These are phyloP conservation scores for Cepaea nemoralis DNA, from an alignment of 1,140 invertebrate species.

Conservation along the genomic window DNA sequence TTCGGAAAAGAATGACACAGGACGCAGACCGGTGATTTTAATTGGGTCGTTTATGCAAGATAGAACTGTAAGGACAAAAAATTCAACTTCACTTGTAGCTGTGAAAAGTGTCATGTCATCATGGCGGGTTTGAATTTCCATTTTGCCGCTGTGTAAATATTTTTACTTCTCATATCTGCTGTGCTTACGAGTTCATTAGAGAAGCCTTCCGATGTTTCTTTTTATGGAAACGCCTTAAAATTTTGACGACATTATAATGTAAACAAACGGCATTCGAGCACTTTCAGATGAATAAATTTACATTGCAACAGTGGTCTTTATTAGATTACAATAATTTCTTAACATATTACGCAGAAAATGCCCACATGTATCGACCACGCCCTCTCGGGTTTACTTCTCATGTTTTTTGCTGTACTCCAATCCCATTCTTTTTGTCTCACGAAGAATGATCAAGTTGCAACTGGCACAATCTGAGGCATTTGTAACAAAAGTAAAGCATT, in stretches of 20 bases:
- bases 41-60: conserved; percentile 6
- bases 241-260: neutral
- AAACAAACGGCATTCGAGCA: neutral
- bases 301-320: neutral
- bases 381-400: no score
- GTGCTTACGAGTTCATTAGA: conserved; percentile 26
- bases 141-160: conserved; percentile 32
- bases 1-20: neutral
- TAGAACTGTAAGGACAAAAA: neutral
- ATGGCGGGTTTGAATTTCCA: conserved; percentile 20
- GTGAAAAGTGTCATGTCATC: conserved; percentile 30
- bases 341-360: no score
- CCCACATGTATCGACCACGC: no score
- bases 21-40: neutral
- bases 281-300: neutral
- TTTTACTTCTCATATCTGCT: neutral
- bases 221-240: neutral
- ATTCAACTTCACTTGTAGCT: neutral
- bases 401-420: no score
- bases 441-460: no score
- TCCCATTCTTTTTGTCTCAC: no score
- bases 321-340: no score
- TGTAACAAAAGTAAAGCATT: no score
- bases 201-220: neutral
- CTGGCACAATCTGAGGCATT: no score